Evolutionary conservation across 2,797 vertebrate species (phyloP).

Genomic region (Artibeus lituratus): DNA sequence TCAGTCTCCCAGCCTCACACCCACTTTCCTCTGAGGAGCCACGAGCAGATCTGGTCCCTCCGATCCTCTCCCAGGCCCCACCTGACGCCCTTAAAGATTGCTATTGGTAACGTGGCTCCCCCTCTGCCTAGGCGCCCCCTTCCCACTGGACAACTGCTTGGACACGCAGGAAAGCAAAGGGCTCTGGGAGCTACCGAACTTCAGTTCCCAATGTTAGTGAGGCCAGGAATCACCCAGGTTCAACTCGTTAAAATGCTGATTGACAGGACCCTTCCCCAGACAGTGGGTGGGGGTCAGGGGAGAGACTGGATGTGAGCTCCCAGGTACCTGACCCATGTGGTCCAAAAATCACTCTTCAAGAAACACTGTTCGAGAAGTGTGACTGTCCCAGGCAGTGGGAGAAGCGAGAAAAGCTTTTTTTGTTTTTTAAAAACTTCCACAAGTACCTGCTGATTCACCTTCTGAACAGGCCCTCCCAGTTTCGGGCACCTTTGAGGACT

Average conservation of each 20-base stretch:
- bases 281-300: background rate
- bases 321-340: background rate
- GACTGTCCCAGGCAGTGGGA: background rate
- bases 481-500: background rate
- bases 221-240: background rate
- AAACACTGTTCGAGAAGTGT: background rate
- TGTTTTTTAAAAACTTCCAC: background rate
- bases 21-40: background rate
- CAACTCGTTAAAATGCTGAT: background rate
- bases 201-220: background rate
- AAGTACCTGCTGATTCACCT: background rate
- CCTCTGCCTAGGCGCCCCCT: background rate
- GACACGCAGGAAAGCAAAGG: background rate
- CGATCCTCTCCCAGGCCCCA: background rate
- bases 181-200: background rate
- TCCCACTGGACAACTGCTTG: background rate
- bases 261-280: background rate
- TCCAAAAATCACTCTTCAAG: background rate
- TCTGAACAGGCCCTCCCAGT: background rate
- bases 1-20: background rate
- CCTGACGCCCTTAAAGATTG: background rate
- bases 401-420: background rate
- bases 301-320: background rate
- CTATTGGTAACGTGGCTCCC: background rate
- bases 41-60: background rate